Evolutionary conservation across 2,113 vertebrate genomes (phyloP).

Genomic region (Psittacula cyanocephala): DNA sequence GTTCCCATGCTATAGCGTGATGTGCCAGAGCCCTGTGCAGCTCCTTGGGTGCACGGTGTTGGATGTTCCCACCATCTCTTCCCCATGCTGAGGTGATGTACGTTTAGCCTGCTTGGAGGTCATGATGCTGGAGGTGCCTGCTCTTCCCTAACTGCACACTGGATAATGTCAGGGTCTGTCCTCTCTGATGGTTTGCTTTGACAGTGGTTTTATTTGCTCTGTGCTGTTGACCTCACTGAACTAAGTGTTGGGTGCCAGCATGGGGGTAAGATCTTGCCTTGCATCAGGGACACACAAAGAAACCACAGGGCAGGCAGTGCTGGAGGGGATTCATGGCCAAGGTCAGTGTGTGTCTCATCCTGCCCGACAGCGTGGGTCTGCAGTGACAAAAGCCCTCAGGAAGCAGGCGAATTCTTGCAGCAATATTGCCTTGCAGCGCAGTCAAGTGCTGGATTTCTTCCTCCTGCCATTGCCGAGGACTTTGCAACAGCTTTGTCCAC

Average conservation of each 20-base stretch:
- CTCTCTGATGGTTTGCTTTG: neutral
- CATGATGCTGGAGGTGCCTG: neutral
- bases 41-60: accelerated
- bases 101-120: neutral
- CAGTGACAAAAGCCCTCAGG: neutral
- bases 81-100: accelerated
- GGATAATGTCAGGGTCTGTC: neutral
- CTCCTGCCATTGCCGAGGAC: accelerated
- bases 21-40: neutral
- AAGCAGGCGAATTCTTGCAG: neutral
- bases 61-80: neutral
- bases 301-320: accelerated
- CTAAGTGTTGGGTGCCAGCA: neutral
- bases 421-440: accelerated
- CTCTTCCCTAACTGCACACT: neutral
- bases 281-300: neutral
- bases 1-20: accelerated
- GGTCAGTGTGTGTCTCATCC: too few species aligned
- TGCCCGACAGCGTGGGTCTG: neutral
- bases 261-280: neutral
- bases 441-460: neutral
- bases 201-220: accelerated
- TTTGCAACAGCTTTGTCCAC: neutral
- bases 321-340: neutral
- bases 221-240: neutral